Evolutionary conservation across 2,113 vertebrate species (phyloP), one percentile per base, ranked within the genome.

Genomic region (Chrysochloris asiatica): DNA sequence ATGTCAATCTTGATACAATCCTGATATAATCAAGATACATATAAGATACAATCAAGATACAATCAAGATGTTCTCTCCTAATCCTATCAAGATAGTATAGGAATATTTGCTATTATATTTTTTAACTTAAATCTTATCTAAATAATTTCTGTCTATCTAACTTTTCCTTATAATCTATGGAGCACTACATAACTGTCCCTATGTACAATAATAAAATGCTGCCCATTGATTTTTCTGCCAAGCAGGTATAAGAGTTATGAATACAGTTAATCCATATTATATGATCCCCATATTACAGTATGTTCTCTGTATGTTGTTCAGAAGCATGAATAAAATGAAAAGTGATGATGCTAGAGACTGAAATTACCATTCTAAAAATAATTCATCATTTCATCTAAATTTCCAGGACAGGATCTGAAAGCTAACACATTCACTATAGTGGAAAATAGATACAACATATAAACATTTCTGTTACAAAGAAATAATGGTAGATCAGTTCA

Each of bases 141-240:
- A 11, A 50, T 86, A n/a, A 81, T 47, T 88, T 28, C 78, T 83
- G 21, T 89, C 73, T 75, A 48, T 6, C 10, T 80, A 95, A 75
- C 17, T 90, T 83, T 88, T 96, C 77, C 73, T 78, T 96, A 45
- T 92, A 52, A 59, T 83, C 88, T 76, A 82, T 52, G 59, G 59
- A 94, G 56, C 75, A 73, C 71, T 89, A 73, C 22, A 17, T 96
- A 95, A 95, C 77, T 92, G n/a, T 91, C 94, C 76, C 91, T n/a
- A 36, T 9, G 8, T 91, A 72, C 59, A 93, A 61, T 80, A 92
- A 88, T 83, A 96, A 97, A 96, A 93, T 63, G 50, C 17, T 88
- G 85, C 75, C 47, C 88, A 95, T 93, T 93, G 94, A 96, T 95
- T 90, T 93, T 92, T 89, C 87, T 95, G 92, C 89, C 95, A 95